phyloP scores from a whole-genome alignment of 1,140 invertebrate genomes.

The Pseudomyrmex gracilis region DNA sequence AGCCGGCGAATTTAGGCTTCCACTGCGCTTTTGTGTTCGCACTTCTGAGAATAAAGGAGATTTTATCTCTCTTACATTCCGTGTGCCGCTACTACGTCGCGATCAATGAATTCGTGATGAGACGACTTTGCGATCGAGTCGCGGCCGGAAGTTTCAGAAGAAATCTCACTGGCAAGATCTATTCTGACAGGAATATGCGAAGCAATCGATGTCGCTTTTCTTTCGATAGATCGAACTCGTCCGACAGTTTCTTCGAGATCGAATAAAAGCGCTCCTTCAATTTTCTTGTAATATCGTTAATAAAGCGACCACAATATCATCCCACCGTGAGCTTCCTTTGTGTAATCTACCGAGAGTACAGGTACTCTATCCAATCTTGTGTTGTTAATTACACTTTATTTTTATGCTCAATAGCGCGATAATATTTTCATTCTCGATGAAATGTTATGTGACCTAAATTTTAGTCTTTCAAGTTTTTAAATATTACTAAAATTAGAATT shows the following conservation, averaged over 20 bases:
- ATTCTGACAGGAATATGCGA: background rate
- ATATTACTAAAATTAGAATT: background rate
- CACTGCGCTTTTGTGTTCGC: constrained; percentile 43
- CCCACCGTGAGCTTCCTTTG: background rate
- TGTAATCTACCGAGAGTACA: constrained; percentile 34
- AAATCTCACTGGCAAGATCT: constrained; percentile 25
- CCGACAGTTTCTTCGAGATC: background rate
- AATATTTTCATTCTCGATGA: background rate
- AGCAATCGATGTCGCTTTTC: constrained; percentile 23
- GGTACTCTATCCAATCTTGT: constrained; percentile 12
- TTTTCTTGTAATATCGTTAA: constrained; percentile 56
- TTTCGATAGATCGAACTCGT: constrained; percentile 5
- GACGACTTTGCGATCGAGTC: constrained; percentile 12
- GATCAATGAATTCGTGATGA: constrained; percentile 59
- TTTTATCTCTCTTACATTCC: constrained; percentile 41
- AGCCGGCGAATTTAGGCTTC: constrained; percentile 53
- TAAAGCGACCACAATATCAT: background rate
- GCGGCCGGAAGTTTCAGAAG: constrained; percentile 9
- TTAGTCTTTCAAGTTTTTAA: background rate
- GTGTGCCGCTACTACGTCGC: background rate
- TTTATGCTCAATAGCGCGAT: background rate
- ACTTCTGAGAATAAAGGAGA: constrained; percentile 36
- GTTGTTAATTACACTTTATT: constrained; percentile 20
- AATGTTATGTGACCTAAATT: background rate
- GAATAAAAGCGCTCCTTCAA: constrained; percentile 16